These are phyloP conservation scores for Agrilus planipennis DNA, from an alignment of 1,140 invertebrate species.

Conservation along the genomic window DNA sequence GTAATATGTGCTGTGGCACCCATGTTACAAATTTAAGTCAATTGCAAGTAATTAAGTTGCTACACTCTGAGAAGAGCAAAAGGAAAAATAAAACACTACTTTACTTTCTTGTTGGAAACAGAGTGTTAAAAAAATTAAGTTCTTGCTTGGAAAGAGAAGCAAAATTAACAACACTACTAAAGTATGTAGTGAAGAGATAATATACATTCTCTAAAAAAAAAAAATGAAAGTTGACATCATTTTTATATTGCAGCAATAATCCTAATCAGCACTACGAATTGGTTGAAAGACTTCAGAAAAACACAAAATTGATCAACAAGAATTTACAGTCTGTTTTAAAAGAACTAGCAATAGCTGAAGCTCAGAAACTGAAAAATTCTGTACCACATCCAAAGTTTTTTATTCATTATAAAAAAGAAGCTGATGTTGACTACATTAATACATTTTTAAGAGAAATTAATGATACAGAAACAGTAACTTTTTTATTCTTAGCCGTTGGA, in stretches of 20 bases:
- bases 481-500: constrained; percentile 57
- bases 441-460: constrained; percentile 49
- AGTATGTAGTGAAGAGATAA: constrained; percentile 38
- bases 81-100: constrained; percentile 55
- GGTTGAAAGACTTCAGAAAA: constrained; percentile 58
- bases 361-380: constrained; percentile 43
- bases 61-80: constrained; percentile 58
- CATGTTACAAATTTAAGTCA: constrained; percentile 68
- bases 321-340: constrained; percentile 47
- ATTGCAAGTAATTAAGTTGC: constrained; percentile 65
- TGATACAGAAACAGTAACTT: constrained; percentile 36
- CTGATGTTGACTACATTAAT: constrained; percentile 59
- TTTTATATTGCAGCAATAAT: constrained; percentile 45
- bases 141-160: constrained; percentile 52
- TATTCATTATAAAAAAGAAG: constrained; percentile 54
- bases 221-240: constrained; percentile 8
- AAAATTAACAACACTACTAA: constrained; percentile 51
- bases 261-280: constrained; percentile 53
- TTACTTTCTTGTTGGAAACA: constrained; percentile 57
- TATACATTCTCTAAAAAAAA: constrained; percentile 4
- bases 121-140: constrained; percentile 48
- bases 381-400: constrained; percentile 42
- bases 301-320: constrained; percentile 50
- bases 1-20: constrained; percentile 78
- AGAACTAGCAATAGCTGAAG: constrained; percentile 54